A percentile compares a stretch with the other conserved stretches of the same genome.
phyloP scores from a whole-genome alignment of 2,888 invertebrate species.

The Hecatera dysodea region DNA sequence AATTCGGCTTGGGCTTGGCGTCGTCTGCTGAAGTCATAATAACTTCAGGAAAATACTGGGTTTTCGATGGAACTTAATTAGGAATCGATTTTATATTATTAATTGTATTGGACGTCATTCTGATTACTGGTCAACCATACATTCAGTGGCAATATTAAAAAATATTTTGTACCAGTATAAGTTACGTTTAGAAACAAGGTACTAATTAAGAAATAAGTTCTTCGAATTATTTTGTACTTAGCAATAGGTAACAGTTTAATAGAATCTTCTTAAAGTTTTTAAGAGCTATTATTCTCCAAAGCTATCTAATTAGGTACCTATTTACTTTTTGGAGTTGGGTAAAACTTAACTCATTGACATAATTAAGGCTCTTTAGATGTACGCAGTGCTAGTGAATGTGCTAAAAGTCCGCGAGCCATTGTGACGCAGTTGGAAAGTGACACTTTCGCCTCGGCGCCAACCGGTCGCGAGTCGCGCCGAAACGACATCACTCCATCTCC shows the following conservation, averaged over 20 bases:
- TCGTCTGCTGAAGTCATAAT: background rate
- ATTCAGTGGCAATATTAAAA: background rate
- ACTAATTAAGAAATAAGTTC: too few species aligned
- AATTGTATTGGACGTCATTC: background rate
- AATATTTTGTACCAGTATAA: too few species aligned
- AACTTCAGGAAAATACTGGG: background rate
- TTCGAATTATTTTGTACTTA: too few species aligned
- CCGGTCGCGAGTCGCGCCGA: conserved; percentile 62
- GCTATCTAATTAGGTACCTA: too few species aligned
- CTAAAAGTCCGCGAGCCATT: conserved; percentile 70
- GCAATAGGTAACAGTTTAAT: background rate
- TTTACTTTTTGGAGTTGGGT: background rate
- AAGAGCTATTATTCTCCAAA: background rate
- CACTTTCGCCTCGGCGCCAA: conserved; percentile 74
- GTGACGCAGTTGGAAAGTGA: conserved; percentile 79
- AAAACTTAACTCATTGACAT: conserved; percentile 47
- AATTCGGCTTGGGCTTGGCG: background rate
- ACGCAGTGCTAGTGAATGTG: conserved; percentile 68
- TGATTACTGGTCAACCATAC: background rate
- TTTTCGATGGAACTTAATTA: background rate
- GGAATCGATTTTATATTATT: background rate
- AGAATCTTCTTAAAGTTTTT: background rate
- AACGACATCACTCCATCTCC: conserved; percentile 48
- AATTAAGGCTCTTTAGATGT: conserved; percentile 63
- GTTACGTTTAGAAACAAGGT: too few species aligned